Evolutionary conservation across 1,140 invertebrate genomes (phyloP), one percentile per base, ranked within the genome.

Genomic region (Cyphomyrmex costatus): DNA sequence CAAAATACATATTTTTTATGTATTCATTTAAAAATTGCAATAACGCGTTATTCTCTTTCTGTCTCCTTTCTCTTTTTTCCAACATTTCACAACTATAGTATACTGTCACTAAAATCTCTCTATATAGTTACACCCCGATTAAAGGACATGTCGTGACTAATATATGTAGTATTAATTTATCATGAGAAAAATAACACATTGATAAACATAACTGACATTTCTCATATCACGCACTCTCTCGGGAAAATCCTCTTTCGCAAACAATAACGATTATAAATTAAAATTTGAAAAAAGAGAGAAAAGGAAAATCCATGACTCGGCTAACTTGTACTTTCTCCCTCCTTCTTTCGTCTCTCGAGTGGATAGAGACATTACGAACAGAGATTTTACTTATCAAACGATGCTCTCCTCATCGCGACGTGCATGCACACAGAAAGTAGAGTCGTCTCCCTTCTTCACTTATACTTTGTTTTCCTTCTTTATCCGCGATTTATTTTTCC

Each of bases 331-430:
- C 68, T 71, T 76, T 71, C 51, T 86, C 24, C 12, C 61, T 78
- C 73, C 53, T 61, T 61, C 53, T 61, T 49, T 68, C 49, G 36
- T 51, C 56, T 49, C 42, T 24, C 14, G 56, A 7, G 8, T 46
- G n/a, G 49, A 80, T 74, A 30, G 58, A 61, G 33, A 80, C 42
- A 61, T 74, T 83, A 19, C 53, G n/a, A 88, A 84, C 27, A 60
- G 74, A 66, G 51, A 87, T 83, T 92, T 94, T 94, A 94, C 94
- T 94, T 94, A 93, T 94, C 93, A 66, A 91, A 93, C 71, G 93
- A 84, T 86, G 93, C 86, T 88, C 91, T 94, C 91, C 92, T 93
- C 94, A 94, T 94, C 85, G 91, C 85, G 90, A 89, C 42, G 86
- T 80, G 53, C 63, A 79, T 61, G 58, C 85, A 84, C 86, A 74